Conservation (phyloP, 2,797 vertebrate genomes). For the Australoheros facetus region DNA sequence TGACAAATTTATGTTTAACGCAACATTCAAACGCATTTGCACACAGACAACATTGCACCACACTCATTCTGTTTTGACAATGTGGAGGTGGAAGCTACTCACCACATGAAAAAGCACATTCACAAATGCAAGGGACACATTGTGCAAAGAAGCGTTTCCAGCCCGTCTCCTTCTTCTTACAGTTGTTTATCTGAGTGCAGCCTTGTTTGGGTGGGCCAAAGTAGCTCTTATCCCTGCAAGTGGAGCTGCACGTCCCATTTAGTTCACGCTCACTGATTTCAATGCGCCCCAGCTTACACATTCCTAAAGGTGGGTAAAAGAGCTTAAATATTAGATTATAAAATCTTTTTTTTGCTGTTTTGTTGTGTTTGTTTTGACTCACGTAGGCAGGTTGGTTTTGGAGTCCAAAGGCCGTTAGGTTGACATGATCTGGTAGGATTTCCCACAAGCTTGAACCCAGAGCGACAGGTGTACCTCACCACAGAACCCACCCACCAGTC, state of each 20-base stretch:
- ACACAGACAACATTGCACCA: not conserved
- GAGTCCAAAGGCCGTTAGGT: conserved; percentile 81
- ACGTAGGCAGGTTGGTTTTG: conserved; percentile 84
- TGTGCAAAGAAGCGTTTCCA: conserved; percentile 85
- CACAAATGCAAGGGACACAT: conserved; percentile 83
- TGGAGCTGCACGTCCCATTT: conserved; percentile 78
- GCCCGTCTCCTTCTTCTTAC: conserved; percentile 78
- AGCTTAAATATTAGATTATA: not conserved
- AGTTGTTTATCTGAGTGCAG: conserved; percentile 81
- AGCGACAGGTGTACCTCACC: conserved; percentile 83
- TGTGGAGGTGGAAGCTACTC: conserved; percentile 35
- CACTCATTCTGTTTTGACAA: not conserved
- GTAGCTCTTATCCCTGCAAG: conserved; percentile 77
- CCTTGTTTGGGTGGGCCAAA: conserved; percentile 73
- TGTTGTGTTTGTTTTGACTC: conserved; percentile 60
- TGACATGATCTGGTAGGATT: conserved; percentile 80
- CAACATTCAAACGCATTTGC: conserved; percentile 11
- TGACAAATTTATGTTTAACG: not conserved
- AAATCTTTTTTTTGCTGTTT: not conserved
- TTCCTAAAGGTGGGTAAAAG: conserved; percentile 64
- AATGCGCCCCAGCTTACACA: conserved; percentile 80
- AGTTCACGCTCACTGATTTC: conserved; percentile 83
- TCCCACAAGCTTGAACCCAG: conserved; percentile 84
- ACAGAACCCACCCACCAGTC: conserved; percentile 89
- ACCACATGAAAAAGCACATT: conserved; percentile 84